A percentile compares a stretch with the other conserved stretches of the same genome.
phyloP scores from a whole-genome alignment of 2,113 vertebrate genomes.

The Procavia capensis region DNA sequence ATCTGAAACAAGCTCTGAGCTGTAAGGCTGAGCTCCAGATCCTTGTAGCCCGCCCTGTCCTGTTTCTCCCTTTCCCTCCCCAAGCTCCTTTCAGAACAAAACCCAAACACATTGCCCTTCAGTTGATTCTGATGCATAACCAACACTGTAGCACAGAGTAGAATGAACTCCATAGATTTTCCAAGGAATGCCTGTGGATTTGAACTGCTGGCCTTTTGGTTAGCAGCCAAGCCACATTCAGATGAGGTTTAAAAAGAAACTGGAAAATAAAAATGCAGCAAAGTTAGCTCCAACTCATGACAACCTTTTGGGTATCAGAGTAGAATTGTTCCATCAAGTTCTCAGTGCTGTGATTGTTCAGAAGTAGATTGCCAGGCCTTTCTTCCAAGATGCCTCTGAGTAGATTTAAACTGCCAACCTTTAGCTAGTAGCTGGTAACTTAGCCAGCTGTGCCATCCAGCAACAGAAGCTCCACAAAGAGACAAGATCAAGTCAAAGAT shows the following conservation, averaged over 20 bases:
- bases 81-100: not conserved
- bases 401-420: not conserved
- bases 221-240: not conserved
- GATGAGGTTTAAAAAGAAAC: not conserved
- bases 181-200: too few relatives aligned
- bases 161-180: too few relatives aligned
- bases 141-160: too few relatives aligned
- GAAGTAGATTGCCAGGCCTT: not conserved
- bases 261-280: not conserved
- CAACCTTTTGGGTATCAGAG: not conserved
- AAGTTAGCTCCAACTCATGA: not conserved
- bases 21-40: not conserved
- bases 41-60: not conserved
- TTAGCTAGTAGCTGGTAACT: not conserved
- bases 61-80: accelerated
- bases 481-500: not conserved
- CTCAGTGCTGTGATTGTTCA: not conserved
- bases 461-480: not conserved
- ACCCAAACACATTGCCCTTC: too few relatives aligned
- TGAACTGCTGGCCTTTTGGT: too few relatives aligned
- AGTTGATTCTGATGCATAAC: too few relatives aligned
- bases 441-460: not conserved
- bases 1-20: not conserved
- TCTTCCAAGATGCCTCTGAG: not conserved
- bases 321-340: not conserved